phyloP scores from a whole-genome alignment of 2,113 vertebrate species.

The Hypocryptadius cinnamomeus region DNA sequence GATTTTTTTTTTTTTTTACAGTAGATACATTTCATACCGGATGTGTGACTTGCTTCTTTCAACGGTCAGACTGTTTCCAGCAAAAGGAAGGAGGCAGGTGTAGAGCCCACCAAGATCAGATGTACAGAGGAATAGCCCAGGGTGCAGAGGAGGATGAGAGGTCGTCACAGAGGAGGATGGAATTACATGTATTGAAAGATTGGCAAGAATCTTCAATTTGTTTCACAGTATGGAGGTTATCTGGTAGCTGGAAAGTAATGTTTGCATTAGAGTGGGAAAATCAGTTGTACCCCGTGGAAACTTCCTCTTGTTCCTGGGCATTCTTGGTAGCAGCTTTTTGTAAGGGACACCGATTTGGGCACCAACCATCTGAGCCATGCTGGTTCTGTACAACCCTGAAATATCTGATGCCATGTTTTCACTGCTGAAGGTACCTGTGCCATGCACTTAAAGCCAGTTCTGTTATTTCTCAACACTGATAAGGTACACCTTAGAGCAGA shows the following conservation, averaged over 20 bases:
- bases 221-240: background rate
- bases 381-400: background rate
- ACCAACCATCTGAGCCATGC: background rate
- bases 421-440: background rate
- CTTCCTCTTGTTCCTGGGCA: background rate
- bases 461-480: background rate
- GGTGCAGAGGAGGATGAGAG: background rate
- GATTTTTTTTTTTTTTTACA: fast-evolving
- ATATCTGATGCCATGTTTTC: background rate
- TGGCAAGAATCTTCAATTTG: background rate
- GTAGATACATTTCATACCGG: background rate
- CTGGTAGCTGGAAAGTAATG: background rate
- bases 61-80: background rate
- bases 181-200: background rate
- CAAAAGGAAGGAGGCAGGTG: background rate
- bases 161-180: background rate
- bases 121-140: background rate
- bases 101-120: background rate
- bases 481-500: background rate
- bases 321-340: background rate
- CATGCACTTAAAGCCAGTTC: background rate
- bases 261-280: background rate
- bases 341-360: background rate
- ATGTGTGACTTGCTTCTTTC: background rate
- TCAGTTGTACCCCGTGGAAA: background rate